These are phyloP conservation scores for Meandrina meandrites DNA, from an alignment of 92 coral and sea anemone species.

Conservation along the genomic window DNA sequence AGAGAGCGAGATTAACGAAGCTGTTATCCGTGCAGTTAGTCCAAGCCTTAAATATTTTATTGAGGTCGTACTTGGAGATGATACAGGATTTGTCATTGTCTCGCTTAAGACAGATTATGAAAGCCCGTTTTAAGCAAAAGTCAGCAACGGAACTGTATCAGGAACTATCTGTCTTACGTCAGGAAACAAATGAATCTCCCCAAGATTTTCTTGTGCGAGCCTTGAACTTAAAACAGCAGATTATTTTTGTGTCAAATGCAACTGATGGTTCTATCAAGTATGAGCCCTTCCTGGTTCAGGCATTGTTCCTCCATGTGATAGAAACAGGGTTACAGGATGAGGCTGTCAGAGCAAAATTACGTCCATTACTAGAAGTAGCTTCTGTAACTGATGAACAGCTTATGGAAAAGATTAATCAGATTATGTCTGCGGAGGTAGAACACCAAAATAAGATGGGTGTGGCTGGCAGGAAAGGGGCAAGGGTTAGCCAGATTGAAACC, in stretches of 20 bases:
- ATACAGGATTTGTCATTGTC: slow-evolving; percentile 39
- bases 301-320: slow-evolving; percentile 58
- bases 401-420: slow-evolving; percentile 31
- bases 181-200: slow-evolving; percentile 51
- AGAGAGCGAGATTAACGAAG: slow-evolving; percentile 58
- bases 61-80: slow-evolving; percentile 64
- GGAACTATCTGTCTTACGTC: slow-evolving; percentile 57
- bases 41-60: slow-evolving; percentile 53
- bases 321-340: slow-evolving; percentile 60
- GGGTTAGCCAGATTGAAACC: too few species aligned
- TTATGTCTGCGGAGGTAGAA: slow-evolving; percentile 33
- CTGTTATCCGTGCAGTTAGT: slow-evolving; percentile 59
- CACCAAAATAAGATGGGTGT: slow-evolving; percentile 35
- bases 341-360: slow-evolving; percentile 53
- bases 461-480: slow-evolving; percentile 16
- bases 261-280: slow-evolving; percentile 52
- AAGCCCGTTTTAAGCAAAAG: too few species aligned
- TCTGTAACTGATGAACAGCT: slow-evolving; percentile 48
- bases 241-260: slow-evolving; percentile 51
- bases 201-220: slow-evolving; percentile 69
- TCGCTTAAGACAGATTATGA: slow-evolving; percentile 48
- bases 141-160: slow-evolving; percentile 63
- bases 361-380: slow-evolving; percentile 51
- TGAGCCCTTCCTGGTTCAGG: slow-evolving; percentile 50
- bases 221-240: slow-evolving; percentile 54